Conservation (phyloP, 2,113 vertebrate species). For the Choloepus hoffmanni region DNA sequence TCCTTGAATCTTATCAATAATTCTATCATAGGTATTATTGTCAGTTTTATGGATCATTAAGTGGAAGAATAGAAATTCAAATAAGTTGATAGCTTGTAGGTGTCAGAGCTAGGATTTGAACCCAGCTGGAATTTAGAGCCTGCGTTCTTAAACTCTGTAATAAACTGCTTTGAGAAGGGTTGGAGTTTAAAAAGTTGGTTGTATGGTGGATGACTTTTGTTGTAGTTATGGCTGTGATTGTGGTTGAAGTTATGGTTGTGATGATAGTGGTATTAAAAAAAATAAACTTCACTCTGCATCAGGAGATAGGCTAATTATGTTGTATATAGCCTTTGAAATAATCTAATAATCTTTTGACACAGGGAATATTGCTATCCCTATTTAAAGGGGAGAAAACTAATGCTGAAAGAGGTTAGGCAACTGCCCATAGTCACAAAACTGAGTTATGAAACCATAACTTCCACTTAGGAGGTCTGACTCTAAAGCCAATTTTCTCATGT, state of each 20-base stretch:
- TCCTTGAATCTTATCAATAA: neutral
- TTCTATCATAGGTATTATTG: neutral
- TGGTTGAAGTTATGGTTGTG: neutral
- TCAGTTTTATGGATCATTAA: neutral
- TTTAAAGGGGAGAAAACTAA: neutral
- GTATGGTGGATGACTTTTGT: no score
- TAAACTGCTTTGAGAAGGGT: neutral
- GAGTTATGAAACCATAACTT: neutral
- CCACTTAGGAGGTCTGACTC: neutral
- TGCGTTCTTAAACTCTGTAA: accelerated
- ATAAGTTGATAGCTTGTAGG: neutral
- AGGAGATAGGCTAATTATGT: neutral
- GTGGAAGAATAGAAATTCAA: neutral
- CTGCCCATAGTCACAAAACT: neutral
- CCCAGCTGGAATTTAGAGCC: neutral
- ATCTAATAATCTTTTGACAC: neutral
- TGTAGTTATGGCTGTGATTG: neutral
- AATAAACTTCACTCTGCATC: neutral
- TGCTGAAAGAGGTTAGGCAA: neutral
- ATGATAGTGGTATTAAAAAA: neutral
- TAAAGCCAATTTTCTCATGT: neutral
- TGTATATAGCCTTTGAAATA: neutral
- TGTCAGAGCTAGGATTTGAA: neutral
- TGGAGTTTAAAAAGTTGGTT: no score
- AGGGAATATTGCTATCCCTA: neutral